These are phyloP conservation scores for Stichodactyla mertensii DNA, from an alignment of 64 coral and sea anemone species.

Conservation along the genomic window DNA sequence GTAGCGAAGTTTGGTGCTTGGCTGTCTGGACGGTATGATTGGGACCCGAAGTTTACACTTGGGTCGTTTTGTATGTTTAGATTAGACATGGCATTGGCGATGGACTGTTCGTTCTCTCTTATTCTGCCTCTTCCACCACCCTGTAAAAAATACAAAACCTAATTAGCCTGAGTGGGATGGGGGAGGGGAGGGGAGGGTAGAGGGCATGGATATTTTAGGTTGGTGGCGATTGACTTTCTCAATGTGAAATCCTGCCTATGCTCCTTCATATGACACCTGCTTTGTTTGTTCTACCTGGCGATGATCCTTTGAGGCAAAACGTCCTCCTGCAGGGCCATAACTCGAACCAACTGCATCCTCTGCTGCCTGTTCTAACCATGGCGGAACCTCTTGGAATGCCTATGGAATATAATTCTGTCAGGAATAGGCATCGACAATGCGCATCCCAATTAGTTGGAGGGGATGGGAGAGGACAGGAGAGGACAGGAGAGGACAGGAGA, in stretches of 20 bases:
- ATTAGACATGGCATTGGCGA: background rate
- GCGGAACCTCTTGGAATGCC: conserved; percentile 76
- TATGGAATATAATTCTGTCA: background rate
- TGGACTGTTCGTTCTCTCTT: background rate
- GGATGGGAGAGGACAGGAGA: too few species aligned
- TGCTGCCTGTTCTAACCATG: conserved; percentile 79
- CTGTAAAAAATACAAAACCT: background rate
- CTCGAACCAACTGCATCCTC: conserved; percentile 84
- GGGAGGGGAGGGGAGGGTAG: too few species aligned
- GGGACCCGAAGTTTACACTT: background rate
- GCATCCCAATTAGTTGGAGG: too few species aligned
- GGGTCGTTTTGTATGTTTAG: conserved; percentile 7
- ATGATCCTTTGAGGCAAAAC: conserved; percentile 76
- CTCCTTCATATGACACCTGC: too few species aligned
- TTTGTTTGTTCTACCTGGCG: conserved; percentile 58
- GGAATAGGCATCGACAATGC: too few species aligned
- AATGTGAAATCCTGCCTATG: too few species aligned
- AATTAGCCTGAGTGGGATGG: too few species aligned
- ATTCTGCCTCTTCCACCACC: background rate
- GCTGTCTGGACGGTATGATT: background rate
- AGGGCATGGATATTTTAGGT: too few species aligned
- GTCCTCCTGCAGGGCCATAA: conserved; percentile 91
- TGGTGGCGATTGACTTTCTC: too few species aligned
- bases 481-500: too few species aligned
- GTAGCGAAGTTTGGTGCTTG: background rate